Conservation (phyloP, 1,140 invertebrate genomes). For the Ephestia elutella region DNA sequence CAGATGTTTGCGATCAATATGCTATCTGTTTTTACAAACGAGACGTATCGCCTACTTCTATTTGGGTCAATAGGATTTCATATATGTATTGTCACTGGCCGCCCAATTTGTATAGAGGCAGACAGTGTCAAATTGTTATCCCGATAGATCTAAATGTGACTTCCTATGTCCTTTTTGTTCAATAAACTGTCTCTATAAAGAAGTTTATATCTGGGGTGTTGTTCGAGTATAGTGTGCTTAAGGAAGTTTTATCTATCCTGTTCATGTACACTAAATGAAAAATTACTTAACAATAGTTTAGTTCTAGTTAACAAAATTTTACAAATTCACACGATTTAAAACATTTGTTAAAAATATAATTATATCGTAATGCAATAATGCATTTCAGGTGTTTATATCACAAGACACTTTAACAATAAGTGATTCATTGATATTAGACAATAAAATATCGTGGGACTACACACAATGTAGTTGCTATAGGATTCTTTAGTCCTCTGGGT, state of each 20-base stretch:
- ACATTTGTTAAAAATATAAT: not conserved
- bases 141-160: slow-evolving; percentile 33
- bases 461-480: slow-evolving; percentile 27
- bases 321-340: not conserved
- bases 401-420: not conserved
- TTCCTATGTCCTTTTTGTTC: slow-evolving; percentile 17
- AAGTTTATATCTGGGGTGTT: too few relatives aligned
- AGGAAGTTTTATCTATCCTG: too few relatives aligned
- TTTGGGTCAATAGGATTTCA: not conserved
- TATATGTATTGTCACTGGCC: slow-evolving; percentile 17
- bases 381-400: not conserved
- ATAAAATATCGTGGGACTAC: slow-evolving; percentile 3
- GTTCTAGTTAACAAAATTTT: too few relatives aligned
- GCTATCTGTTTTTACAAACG: slow-evolving; percentile 11
- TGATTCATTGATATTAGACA: slow-evolving; percentile 2
- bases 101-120: slow-evolving; percentile 16
- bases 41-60: slow-evolving; percentile 1
- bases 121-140: slow-evolving; percentile 26
- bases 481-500: slow-evolving; percentile 8
- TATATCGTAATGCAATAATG: slow-evolving; percentile 5
- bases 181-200: too few relatives aligned
- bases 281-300: too few relatives aligned
- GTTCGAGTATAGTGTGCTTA: too few relatives aligned
- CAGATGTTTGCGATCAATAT: slow-evolving; percentile 28
- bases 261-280: too few relatives aligned